A percentile compares a stretch with the other conserved stretches of the same genome.
Conservation (phyloP, 1,140 invertebrate species). For the Drosophila sucinea region DNA sequence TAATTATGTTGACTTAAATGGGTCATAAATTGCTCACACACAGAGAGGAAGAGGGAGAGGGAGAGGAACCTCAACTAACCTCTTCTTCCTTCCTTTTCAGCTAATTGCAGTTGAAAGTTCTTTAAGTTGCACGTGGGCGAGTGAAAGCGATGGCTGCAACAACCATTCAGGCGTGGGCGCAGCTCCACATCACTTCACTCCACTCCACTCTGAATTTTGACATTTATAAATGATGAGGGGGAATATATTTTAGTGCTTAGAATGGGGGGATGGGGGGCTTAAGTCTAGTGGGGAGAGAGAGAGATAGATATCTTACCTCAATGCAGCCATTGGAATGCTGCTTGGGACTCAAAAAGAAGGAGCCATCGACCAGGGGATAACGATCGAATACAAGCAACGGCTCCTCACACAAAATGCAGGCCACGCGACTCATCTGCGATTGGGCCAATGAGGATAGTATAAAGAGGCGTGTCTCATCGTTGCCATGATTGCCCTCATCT, state of each 20-base stretch:
- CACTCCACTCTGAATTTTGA: constrained; percentile 41
- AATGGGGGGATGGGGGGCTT: too few species aligned
- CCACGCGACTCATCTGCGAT: constrained; percentile 91
- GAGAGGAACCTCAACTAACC: background rate
- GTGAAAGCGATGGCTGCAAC: constrained; percentile 41
- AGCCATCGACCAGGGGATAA: constrained; percentile 98
- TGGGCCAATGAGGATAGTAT: constrained; percentile 95
- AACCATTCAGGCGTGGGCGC: constrained; percentile 17
- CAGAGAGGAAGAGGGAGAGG: constrained; percentile 16
- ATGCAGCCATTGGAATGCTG: constrained; percentile 93
- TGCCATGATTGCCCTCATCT: constrained; percentile 98
- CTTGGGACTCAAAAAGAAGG: constrained; percentile 97
- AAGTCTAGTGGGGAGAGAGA: background rate
- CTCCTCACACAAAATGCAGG: constrained; percentile 94
- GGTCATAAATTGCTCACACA: constrained; percentile 76
- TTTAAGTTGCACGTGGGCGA: constrained; percentile 46
- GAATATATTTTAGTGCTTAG: constrained; percentile 9
- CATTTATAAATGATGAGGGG: constrained; percentile 66
- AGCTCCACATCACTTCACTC: background rate
- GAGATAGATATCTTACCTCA: constrained; percentile 86
- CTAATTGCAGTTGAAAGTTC: constrained; percentile 62
- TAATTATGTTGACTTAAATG: constrained; percentile 81
- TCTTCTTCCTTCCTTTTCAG: constrained; percentile 22
- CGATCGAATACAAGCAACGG: constrained; percentile 96
- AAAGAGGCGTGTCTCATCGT: constrained; percentile 97